Percentiles rank a stretch among this genome's conserved stretches.
Evolutionary conservation across 92 coral and sea anemone genomes (phyloP).

Genomic region (Porites rus): DNA sequence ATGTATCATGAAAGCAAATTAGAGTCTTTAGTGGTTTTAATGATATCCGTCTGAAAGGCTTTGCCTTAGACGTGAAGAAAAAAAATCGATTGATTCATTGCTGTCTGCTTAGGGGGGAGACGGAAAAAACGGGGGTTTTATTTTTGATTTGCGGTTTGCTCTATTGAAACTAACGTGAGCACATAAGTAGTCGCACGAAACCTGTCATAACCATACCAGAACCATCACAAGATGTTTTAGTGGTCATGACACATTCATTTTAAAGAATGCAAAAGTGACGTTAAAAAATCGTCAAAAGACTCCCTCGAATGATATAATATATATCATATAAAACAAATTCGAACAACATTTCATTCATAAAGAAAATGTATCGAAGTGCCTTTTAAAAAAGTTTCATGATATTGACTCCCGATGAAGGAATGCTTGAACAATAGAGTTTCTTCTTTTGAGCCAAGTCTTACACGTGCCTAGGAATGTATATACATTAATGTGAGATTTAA

Average conservation of each 20-base stretch:
- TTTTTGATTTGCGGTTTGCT: neutral
- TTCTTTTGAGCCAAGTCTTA: neutral
- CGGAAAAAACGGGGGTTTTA: neutral
- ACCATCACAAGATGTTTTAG: neutral
- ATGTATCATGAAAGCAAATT: conserved; percentile 32
- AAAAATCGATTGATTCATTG: neutral
- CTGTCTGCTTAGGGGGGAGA: neutral
- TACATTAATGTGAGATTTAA: neutral
- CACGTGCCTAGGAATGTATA: conserved; percentile 31
- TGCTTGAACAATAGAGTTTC: neutral
- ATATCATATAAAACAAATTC: no score
- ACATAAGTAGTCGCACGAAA: neutral
- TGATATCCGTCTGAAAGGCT: neutral
- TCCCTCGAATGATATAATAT: no score
- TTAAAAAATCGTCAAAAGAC: no score
- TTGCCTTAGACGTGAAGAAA: neutral
- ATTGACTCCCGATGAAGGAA: neutral
- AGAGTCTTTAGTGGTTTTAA: neutral
- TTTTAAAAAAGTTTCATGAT: neutral
- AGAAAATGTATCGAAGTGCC: neutral
- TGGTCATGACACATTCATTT: neutral
- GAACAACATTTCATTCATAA: neutral
- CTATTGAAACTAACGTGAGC: neutral
- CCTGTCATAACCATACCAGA: neutral
- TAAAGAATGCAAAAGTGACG: neutral